phyloP scores from a whole-genome alignment of 2,888 invertebrate species.

The Dysmachus trigonus region DNA sequence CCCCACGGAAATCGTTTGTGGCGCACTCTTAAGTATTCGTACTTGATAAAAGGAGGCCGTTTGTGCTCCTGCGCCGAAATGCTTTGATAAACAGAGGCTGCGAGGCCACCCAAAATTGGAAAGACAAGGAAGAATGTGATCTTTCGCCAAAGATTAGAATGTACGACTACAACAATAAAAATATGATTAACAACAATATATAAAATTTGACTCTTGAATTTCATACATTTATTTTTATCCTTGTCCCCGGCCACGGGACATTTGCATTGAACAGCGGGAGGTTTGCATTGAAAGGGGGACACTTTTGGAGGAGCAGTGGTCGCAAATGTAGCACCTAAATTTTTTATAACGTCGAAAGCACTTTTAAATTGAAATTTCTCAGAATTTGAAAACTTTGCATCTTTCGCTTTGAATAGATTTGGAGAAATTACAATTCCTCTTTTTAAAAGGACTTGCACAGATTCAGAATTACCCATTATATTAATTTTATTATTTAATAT shows the following conservation, averaged over 20 bases:
- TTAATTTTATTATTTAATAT: not conserved
- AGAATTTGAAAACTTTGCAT: not conserved
- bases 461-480: not conserved
- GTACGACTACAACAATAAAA: not conserved
- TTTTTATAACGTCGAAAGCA: no score
- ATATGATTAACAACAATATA: not conserved
- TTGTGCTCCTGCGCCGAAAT: conserved; percentile 62
- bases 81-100: not conserved
- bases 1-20: conserved; percentile 94
- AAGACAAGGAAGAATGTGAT: not conserved
- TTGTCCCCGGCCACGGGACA: no score
- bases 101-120: not conserved
- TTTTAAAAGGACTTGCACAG: not conserved
- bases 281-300: no score
- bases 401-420: not conserved
- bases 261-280: no score
- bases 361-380: not conserved
- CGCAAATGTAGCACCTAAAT: no score
- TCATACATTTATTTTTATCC: not conserved
- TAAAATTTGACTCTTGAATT: not conserved
- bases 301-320: not conserved
- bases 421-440: not conserved
- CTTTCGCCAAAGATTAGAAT: not conserved
- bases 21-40: conserved; percentile 80
- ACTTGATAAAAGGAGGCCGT: conserved; percentile 77